Base-by-base conservation (phyloP, 2,888 invertebrate genomes). In the Coenonympha arcania region DNA sequence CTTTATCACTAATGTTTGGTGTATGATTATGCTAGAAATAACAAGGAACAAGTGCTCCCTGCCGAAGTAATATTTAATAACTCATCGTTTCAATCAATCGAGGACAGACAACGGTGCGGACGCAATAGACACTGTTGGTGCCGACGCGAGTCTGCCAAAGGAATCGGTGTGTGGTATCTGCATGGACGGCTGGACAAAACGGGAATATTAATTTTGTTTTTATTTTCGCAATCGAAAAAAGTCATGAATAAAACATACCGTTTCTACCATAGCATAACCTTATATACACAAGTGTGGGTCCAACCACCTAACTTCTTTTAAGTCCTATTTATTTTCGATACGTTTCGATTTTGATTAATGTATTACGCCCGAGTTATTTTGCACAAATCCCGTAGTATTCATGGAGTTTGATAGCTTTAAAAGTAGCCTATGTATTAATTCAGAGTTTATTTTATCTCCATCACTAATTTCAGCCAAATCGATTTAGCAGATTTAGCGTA, bases 61-160 rank as follows among this genome's bases (percentile, higher is more conserved):
- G 70, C 63, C 56, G 63, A 65, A 71, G 69, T 73, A 70, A 70
- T 73, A 62, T 72, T 71, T 66, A 72, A 73, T 74, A 76, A 81
- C 68, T 78, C 69, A 76, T 76, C 71, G 72, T 69, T 70, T 58
- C 63, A 68, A 72, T 76, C 72, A 59, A 68, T 68, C 74, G 80
- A 77, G 85, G 79, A 84, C 84, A 76, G 74, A 72, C 64, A 82
- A 77, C 84, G 78, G 76, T 76, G 75, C 75, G 75, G 71, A 76
- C 79, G 79, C 75, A 72, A 69, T 73, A 68, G 59, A 67, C 71
- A 78, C 74, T 79, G 71, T 65, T 71, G 73, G 66, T 62, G 59
- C 64, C 66, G 65, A 67, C 69, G 70, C 69, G 71, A 73, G 71
- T 66, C 66, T 69, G 68, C 68, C 65, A 65, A 65, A 65, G 76